These are phyloP conservation scores for Gymnosoma rotundatum DNA, from an alignment of 2,888 invertebrate species.

Conservation along the genomic window DNA sequence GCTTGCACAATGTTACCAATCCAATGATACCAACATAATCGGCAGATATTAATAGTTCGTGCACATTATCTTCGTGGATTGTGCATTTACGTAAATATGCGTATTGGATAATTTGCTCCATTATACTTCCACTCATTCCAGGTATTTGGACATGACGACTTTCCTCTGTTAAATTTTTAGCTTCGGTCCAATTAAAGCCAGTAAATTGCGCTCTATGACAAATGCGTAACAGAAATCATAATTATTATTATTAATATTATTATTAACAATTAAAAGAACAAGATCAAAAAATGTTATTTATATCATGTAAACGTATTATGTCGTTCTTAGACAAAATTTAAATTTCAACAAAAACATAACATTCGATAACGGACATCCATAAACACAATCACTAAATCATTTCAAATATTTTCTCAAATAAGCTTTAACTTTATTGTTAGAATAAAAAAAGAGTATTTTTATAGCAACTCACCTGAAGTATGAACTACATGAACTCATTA, in stretches of 20 bases:
- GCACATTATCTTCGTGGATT: constrained; percentile 90
- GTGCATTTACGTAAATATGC: constrained; percentile 91
- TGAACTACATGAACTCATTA: constrained; percentile 93
- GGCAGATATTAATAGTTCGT: constrained; percentile 90
- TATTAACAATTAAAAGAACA: too few species aligned
- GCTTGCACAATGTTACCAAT: constrained; percentile 90
- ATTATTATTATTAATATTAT: not conserved
- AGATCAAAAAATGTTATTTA: too few species aligned
- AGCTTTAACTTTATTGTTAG: too few species aligned
- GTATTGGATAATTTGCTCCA: constrained; percentile 91
- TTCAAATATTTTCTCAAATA: too few species aligned
- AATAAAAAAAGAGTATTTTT: too few species aligned
- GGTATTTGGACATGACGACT: constrained; percentile 88
- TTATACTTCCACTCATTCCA: constrained; percentile 89
- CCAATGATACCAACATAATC: constrained; percentile 94
- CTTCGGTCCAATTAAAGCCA: constrained; percentile 73
- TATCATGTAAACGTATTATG: too few species aligned
- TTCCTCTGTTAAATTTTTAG: constrained; percentile 79
- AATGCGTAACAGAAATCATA: not conserved
- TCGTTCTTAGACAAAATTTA: too few species aligned
- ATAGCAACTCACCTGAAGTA: constrained; percentile 89
- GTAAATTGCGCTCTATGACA: constrained; percentile 78
- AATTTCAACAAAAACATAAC: too few species aligned
- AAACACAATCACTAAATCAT: too few species aligned
- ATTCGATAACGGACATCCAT: too few species aligned